Conservation (phyloP, 2,113 vertebrate species). For the Mugil cephalus region DNA sequence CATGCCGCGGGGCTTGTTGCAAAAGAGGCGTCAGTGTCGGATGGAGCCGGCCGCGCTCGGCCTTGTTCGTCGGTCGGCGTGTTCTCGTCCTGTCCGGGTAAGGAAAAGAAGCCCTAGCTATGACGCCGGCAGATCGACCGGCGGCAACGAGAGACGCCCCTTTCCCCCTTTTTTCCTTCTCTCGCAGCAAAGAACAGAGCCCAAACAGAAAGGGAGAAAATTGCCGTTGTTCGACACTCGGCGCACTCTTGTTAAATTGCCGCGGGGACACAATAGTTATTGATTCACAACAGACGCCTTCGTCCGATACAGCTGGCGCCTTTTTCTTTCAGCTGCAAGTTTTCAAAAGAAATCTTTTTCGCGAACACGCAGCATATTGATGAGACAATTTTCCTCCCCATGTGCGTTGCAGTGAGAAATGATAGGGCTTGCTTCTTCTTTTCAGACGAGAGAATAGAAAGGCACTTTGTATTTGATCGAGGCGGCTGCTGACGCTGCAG, state of each 20-base stretch:
- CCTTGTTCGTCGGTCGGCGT: constrained; percentile 2
- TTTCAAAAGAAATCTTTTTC: constrained; percentile 44
- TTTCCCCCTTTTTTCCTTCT: background rate
- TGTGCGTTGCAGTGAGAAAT: constrained; percentile 9
- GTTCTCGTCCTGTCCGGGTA: constrained; percentile 16
- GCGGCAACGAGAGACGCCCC: no score
- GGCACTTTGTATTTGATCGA: constrained; percentile 26
- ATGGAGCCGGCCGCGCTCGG: constrained; percentile 37
- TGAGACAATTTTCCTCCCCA: constrained; percentile 27
- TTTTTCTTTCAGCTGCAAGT: background rate
- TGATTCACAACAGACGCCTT: constrained; percentile 53
- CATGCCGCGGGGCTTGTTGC: constrained; percentile 59
- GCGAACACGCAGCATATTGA: constrained; percentile 51
- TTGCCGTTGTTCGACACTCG: constrained; percentile 35
- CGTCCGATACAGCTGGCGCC: constrained; percentile 9
- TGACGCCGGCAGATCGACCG: constrained; percentile 28
- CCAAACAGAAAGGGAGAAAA: constrained; percentile 25
- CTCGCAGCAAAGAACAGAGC: background rate
- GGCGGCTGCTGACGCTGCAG: background rate
- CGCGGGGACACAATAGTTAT: constrained; percentile 48
- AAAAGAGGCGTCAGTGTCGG: constrained; percentile 30
- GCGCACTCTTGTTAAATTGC: constrained; percentile 50
- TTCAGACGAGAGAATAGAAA: constrained; percentile 31
- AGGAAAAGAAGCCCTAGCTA: constrained; percentile 5
- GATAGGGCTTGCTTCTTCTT: constrained; percentile 1